Conservation (phyloP, 2,888 invertebrate genomes). For the Ernsta delagoae region DNA sequence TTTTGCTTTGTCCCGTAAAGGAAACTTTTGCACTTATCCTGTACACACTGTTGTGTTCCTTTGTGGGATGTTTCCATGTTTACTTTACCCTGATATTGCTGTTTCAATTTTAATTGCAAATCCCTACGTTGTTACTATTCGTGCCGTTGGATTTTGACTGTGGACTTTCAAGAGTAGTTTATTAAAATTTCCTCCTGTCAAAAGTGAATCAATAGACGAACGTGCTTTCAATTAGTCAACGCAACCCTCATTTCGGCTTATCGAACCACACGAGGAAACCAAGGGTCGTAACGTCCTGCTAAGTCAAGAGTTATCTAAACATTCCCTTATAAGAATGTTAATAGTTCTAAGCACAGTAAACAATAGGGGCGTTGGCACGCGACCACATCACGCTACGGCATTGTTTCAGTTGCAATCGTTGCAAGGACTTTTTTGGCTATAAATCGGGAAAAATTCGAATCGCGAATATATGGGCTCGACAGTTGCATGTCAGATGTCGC, state of each 20-base stretch:
- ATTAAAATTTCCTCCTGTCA: slow-evolving; percentile 9
- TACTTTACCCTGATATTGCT: not conserved
- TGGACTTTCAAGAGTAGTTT: not conserved
- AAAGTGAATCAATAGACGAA: slow-evolving; percentile 39
- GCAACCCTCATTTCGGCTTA: slow-evolving; percentile 40
- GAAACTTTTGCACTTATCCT: slow-evolving; percentile 3
- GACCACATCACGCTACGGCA: slow-evolving; percentile 63
- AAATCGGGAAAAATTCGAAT: slow-evolving; percentile 24
- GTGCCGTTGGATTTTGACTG: not conserved
- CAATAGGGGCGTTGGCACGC: slow-evolving; percentile 66
- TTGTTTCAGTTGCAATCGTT: slow-evolving; percentile 45
- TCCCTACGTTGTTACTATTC: not conserved
- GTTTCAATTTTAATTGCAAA: not conserved
- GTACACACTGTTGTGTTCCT: not conserved
- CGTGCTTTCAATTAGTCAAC: slow-evolving; percentile 44
- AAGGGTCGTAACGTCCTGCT: slow-evolving; percentile 33
- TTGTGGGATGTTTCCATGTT: not conserved
- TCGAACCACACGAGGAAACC: slow-evolving; percentile 37
- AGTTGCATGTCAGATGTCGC: slow-evolving; percentile 19
- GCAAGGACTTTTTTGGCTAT: slow-evolving; percentile 29
- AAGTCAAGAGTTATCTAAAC: slow-evolving; percentile 68
- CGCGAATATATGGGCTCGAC: slow-evolving; percentile 13
- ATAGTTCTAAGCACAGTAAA: slow-evolving; percentile 74
- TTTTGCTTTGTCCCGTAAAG: slow-evolving; percentile 11
- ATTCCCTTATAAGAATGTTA: slow-evolving; percentile 81